Conservation (phyloP, 2,113 vertebrate species). For the Catharus fuscescens region DNA sequence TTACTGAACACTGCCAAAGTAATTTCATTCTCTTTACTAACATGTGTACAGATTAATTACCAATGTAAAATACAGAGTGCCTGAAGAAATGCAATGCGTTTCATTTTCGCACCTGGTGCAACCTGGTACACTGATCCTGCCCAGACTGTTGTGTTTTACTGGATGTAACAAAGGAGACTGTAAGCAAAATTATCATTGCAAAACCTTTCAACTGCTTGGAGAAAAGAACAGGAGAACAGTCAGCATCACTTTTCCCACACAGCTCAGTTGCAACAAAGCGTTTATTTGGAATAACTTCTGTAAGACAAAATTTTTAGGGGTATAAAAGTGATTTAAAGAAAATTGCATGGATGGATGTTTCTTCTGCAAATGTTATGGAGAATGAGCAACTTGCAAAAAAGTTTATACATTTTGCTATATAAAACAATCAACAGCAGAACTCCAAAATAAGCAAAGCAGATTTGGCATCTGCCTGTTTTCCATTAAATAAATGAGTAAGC, state of each 20-base stretch:
- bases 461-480: not conserved
- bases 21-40: conserved; percentile 19
- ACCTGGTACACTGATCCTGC: not conserved
- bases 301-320: not conserved
- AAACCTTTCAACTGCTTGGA: conserved; percentile 14
- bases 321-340: not conserved
- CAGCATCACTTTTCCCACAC: not conserved
- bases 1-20: not conserved
- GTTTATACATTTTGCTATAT: not conserved
- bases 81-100: not conserved
- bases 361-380: not conserved
- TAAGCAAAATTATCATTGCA: conserved; percentile 21
- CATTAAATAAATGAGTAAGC: conserved; percentile 33
- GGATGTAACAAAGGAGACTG: not conserved
- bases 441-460: not conserved
- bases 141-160: not conserved
- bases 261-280: not conserved
- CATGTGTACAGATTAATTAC: conserved; percentile 32
- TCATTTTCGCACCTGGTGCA: conserved; percentile 28
- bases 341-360: not conserved
- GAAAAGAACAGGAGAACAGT: not conserved
- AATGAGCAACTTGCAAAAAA: not conserved
- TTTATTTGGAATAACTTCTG: not conserved
- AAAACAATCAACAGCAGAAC: not conserved
- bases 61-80: conserved; percentile 26